Evolutionary conservation across 2,888 invertebrate genomes (phyloP), one percentile per base, ranked within the genome.

Genomic region (Troilus luridus): DNA sequence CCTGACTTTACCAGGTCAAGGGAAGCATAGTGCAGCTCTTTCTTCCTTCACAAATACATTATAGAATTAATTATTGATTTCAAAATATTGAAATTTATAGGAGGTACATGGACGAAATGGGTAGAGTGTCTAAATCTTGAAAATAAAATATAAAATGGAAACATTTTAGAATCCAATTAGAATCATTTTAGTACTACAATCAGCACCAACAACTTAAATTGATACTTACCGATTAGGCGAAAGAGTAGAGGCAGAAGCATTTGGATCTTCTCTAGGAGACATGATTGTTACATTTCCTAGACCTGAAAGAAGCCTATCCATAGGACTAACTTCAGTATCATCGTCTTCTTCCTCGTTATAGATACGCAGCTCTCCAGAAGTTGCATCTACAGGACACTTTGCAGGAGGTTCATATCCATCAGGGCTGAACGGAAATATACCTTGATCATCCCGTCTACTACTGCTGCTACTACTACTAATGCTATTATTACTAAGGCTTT

Each of bases 401-500:
- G 94, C 85, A 85, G 92, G 92, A 9, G 93, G 93, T 67, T 93
- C 93, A 81, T 93, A 93, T 88, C 92, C 90, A 88, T 93, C 93
- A 54, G 95, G 94, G 92, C 96, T 96, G 93, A 96, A 95, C 1
- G 96, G 96, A 94, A 97, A 97, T 92, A 96, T 95, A 0, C 96
- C 96, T 91, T 95, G 11, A 95, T 95, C 7, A 95, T 96, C 88
- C 96, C 96, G 2, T 95, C 95, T 0, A 95, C 92, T 77, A n/a
- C 88, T 91, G n/a, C 95, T 95, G 92, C 94, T 94, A 8, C 94
- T 94, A 92, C 94, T 94, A 88, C 95, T 94, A 41, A 27, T 77
- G 41, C 72, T 77, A 77, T 41, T 67, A n/a, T 95, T 93, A 67
- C 91, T 91, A 59, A 90, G 21, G n/a, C 85, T 85, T 56, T 85